A percentile compares a stretch with the other conserved stretches of the same genome.
Evolutionary conservation across 1,140 invertebrate species (phyloP).

Genomic region (Onthophagus taurus): DNA sequence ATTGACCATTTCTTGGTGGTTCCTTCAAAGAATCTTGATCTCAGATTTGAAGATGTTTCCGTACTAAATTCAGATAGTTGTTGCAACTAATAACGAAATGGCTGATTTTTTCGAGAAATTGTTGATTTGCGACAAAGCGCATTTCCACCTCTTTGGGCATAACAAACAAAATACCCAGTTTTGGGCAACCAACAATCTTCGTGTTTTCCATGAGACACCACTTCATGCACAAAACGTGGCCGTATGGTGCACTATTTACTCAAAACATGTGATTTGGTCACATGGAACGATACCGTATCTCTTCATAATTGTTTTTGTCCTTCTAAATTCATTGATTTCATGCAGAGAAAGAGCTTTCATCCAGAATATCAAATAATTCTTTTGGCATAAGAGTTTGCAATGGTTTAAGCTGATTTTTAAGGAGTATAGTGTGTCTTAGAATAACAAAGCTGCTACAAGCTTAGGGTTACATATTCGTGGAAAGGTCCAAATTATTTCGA

Average conservation of each 20-base stretch:
- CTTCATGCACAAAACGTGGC: neutral
- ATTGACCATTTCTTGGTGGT: neutral
- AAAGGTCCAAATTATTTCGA: too few relatives aligned
- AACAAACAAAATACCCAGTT: conserved; percentile 1
- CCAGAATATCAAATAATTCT: too few relatives aligned
- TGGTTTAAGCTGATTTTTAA: too few relatives aligned
- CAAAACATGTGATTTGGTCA: neutral
- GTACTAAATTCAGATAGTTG: neutral
- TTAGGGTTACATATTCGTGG: too few relatives aligned
- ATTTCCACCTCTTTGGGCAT: neutral
- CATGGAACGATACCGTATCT: too few relatives aligned
- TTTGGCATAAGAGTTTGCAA: too few relatives aligned
- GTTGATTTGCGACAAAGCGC: neutral
- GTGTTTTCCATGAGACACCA: neutral
- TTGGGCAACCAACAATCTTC: neutral
- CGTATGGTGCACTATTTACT: neutral
- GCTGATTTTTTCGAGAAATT: neutral
- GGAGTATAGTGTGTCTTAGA: too few relatives aligned
- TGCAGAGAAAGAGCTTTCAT: too few relatives aligned
- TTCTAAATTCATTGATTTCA: too few relatives aligned
- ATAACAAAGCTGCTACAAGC: too few relatives aligned
- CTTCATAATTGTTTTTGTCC: too few relatives aligned
- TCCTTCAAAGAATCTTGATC: conserved; percentile 1
- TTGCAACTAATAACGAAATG: conserved; percentile 1
- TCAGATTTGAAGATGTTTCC: neutral